Percentiles rank a stretch among this genome's conserved stretches.
phyloP scores from a whole-genome alignment of 2,888 invertebrate species.

The Eutolmus rufibarbis region DNA sequence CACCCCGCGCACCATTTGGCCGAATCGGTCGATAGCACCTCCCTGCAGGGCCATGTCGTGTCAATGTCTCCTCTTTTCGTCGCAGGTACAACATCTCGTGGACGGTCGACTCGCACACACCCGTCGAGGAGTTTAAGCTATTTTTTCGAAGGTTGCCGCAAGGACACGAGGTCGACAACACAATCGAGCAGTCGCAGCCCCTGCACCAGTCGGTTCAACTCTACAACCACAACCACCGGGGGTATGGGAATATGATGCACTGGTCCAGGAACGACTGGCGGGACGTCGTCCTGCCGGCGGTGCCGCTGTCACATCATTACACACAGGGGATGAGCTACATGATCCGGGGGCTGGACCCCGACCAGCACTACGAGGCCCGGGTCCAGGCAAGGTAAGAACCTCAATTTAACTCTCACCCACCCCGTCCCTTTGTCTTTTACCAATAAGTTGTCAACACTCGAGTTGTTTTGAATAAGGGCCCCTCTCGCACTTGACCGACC shows the following conservation, averaged over 20 bases:
- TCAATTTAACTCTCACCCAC: neutral
- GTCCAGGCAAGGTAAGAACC: constrained; percentile 67
- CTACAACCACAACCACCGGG: constrained; percentile 51
- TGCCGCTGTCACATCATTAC: constrained; percentile 65
- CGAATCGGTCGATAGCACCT: neutral
- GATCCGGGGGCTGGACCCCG: constrained; percentile 71
- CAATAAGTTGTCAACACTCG: neutral
- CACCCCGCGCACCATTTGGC: neutral
- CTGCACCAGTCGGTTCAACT: constrained; percentile 48
- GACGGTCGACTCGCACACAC: constrained; percentile 72
- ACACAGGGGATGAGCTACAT: constrained; percentile 72
- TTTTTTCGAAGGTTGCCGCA: constrained; percentile 71
- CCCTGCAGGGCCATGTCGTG: neutral
- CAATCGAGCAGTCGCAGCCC: constrained; percentile 63
- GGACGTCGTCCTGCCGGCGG: constrained; percentile 68
- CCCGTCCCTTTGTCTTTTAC: neutral
- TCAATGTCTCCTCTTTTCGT: constrained; percentile 49
- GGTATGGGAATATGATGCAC: constrained; percentile 57
- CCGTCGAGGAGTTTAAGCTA: constrained; percentile 73
- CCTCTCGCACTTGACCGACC: constrained; percentile 3
- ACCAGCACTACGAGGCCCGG: constrained; percentile 72
- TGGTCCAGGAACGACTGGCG: constrained; percentile 67
- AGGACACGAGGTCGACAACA: constrained; percentile 64
- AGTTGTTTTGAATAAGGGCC: constrained; percentile 19
- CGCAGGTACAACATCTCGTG: constrained; percentile 74